Evolutionary conservation across 2,797 vertebrate species (phyloP), one percentile per base, ranked within the genome.

Genomic region (Thripadectes ignobilis): DNA sequence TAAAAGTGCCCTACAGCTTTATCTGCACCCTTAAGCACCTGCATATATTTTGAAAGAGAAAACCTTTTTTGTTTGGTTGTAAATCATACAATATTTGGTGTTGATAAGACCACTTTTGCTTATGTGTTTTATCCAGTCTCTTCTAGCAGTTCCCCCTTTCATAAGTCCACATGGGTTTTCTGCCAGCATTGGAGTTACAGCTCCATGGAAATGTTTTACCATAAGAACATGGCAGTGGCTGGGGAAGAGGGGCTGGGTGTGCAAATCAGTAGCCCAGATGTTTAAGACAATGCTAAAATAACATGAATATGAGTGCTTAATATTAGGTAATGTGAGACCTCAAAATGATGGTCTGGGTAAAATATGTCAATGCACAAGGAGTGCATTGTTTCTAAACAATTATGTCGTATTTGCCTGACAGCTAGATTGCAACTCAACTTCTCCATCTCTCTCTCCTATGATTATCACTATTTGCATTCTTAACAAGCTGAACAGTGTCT

Each of bases 161-260:
- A 46, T 14, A 49, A 49, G 2, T 43, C 19, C 6, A 7, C 12
- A 2, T 1, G 3, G 15, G 9, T 43, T 82, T 61, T 61, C 27
- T 78, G 55, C 32, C 51, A 58, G 1, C 32, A 10, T 1, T 51
- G 24, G 27, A 75, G 10, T 51, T 81, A 20, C 0, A 79, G 7
- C 48, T 90, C 12, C n/a, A 11, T 68, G 54, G 9, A 81, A 55
- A 6, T 65, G 1, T 36, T 80, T 71, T 88, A 41, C 17, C 26
- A 2, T 67, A 74, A 68, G 30, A 80, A n/a, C 9, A 2, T 26
- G 14, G 38, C 43, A 2, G 1, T 39, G 22, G 41, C 13, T 13
- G 43, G 9, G 19, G 7, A 51, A 14, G 36, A 10, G 5, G 3
- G 1, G 8, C 7, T 26, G 12, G 6, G 4, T 34, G 15, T 49